Base-by-base conservation (phyloP, 2,888 invertebrate genomes). In the Mesorhabditis spiculigera region DNA sequence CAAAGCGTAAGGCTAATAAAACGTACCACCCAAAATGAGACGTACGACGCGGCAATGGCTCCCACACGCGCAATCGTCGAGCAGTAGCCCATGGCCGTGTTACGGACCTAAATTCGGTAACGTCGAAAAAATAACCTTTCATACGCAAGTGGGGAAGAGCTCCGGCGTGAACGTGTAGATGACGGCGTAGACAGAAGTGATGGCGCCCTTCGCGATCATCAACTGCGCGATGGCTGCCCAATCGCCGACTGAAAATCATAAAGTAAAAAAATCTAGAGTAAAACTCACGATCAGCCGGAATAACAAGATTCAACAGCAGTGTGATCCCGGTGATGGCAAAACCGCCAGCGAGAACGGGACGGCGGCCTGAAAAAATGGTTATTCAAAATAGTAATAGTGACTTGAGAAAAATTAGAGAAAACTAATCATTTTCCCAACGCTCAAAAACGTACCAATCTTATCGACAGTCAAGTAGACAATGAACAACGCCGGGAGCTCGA, bases 81-180 rank as follows among this genome's bases (percentile, higher is more conserved):
- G 44, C 93, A 91, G 4, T 92, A 88, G 0, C 94, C 94, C 70
- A 94, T 91, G 0, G 93, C 94, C 62, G 92, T 91, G 84, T 93
- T 94, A 45, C 94, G 58, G n/a, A 93, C 91, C 70, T 67, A 50
- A 61, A 6, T 5, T 13, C 43, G 16, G 10, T n/a, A 70, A 63
- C 10, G 8, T 8, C 16, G 16, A 63, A 16, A 16, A 8, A 16
- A 1, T 63, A 63, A 8, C 41, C 16, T 3, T 13, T 28, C 28
- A 28, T 28, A 28, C 28, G 28, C 28, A 28, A 28, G 94, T 94
- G 0, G 94, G 94, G 86, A 93, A 94, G 13, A 93, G 86, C 87
- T 94, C 94, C 0, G 93, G 93, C 0, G 92, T 92, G 86, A 92
- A 94, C 28, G 94, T 89, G 86, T 94, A 94, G 4, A 92, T 92